phyloP scores from a whole-genome alignment of 2,888 invertebrate species.

The Plebejus argus region DNA sequence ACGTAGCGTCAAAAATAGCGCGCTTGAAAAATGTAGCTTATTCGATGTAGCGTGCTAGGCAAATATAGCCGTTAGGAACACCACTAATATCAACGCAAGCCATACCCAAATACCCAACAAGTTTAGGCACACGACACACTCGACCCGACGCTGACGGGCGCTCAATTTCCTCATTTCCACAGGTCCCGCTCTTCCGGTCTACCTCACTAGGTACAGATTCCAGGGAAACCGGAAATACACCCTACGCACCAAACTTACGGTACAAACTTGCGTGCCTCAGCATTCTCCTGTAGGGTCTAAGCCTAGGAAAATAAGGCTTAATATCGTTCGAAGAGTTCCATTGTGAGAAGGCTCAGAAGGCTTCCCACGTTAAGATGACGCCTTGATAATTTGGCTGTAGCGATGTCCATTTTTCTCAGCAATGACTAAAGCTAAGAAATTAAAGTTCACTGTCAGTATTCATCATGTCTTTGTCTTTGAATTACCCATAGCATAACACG shows the following conservation, averaged over 20 bases:
- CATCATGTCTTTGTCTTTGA: no score
- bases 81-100: no score
- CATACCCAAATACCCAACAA: not conserved
- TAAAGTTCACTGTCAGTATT: no score
- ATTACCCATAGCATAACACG: no score
- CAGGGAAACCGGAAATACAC: not conserved
- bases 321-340: constrained; percentile 9
- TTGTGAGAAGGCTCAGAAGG: constrained; percentile 7
- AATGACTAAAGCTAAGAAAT: no score
- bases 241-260: not conserved
- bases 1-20: no score
- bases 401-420: no score
- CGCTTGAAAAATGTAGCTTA: no score
- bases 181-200: constrained; percentile 20
- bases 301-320: constrained; percentile 7
- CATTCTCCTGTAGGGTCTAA: not conserved
- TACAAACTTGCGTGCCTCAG: not conserved
- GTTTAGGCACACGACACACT: not conserved
- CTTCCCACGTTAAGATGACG: constrained; percentile 18
- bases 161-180: not conserved
- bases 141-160: not conserved
- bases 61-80: no score
- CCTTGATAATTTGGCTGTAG: no score
- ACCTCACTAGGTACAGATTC: not conserved
- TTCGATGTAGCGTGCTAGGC: no score